Conservation (phyloP, 23 tunicate species). For the Clavelina lepadiformis region DNA sequence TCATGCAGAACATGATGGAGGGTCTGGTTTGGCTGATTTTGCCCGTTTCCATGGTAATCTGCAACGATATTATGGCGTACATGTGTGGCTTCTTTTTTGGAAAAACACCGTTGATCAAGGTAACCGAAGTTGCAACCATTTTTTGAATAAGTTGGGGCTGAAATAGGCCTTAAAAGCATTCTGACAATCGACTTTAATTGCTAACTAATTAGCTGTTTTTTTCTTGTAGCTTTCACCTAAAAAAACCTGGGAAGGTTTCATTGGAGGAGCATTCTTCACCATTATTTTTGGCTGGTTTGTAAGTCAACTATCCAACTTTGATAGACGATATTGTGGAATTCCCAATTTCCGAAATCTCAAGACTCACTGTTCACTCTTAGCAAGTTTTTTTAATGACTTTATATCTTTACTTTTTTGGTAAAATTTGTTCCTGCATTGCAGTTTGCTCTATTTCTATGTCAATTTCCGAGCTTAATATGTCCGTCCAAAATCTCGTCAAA, state of each 20-base stretch:
- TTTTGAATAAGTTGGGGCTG: slow-evolving; percentile 1
- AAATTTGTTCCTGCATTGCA: too few relatives aligned
- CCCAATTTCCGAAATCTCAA: too few relatives aligned
- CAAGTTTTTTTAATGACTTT: too few relatives aligned
- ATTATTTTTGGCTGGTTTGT: slow-evolving; percentile 92
- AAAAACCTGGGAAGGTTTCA: slow-evolving; percentile 99
- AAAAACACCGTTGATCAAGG: slow-evolving; percentile 82
- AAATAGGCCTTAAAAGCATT: too few relatives aligned
- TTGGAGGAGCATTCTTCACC: slow-evolving; percentile 94
- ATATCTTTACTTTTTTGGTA: neutral
- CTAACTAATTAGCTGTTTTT: too few relatives aligned
- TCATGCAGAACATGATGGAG: slow-evolving; percentile 72
- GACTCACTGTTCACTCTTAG: too few relatives aligned
- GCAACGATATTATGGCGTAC: slow-evolving; percentile 93
- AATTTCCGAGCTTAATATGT: slow-evolving; percentile 67
- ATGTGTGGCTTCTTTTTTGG: slow-evolving; percentile 95
- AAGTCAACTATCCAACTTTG: too few relatives aligned
- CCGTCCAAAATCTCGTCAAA: slow-evolving; percentile 51
- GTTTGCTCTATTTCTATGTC: slow-evolving; percentile 68
- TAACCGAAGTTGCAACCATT: neutral
- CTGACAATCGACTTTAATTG: too few relatives aligned
- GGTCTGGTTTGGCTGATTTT: slow-evolving; percentile 83
- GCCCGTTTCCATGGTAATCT: slow-evolving; percentile 82
- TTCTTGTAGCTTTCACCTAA: slow-evolving; percentile 77
- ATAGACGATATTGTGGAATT: too few relatives aligned